Conservation (phyloP, 1,140 invertebrate genomes). For the Cotesia chilonis region DNA sequence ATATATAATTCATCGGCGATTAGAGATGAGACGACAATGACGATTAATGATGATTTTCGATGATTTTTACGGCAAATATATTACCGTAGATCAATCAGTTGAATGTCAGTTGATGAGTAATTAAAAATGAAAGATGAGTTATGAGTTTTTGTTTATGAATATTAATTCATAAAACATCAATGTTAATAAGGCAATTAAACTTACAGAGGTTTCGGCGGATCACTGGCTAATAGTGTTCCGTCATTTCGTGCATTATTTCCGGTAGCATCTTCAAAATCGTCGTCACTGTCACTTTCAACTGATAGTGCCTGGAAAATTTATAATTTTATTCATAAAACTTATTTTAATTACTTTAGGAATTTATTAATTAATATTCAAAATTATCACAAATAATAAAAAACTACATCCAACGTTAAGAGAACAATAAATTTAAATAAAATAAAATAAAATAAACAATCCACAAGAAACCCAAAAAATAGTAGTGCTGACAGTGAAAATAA, state of each 20-base stretch:
- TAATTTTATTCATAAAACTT: slow-evolving; percentile 9
- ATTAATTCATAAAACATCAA: background rate
- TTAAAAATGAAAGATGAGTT: background rate
- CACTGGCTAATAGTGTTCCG: slow-evolving; percentile 93
- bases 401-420: no score
- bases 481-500: no score
- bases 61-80: slow-evolving; percentile 5
- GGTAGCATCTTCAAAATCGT: slow-evolving; percentile 67
- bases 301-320: slow-evolving; percentile 53
- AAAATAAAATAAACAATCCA: no score
- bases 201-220: slow-evolving; percentile 96
- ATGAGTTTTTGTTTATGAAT: background rate
- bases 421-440: no score
- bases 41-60: slow-evolving; percentile 24
- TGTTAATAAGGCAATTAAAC: slow-evolving; percentile 56
- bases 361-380: slow-evolving; percentile 1
- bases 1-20: slow-evolving; percentile 42
- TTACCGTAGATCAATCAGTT: background rate
- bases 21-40: slow-evolving; percentile 51
- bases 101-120: no score
- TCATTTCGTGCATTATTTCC: slow-evolving; percentile 78
- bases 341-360: background rate
- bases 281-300: slow-evolving; percentile 65
- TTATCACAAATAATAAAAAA: background rate
- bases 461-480: no score